Percentiles rank a stretch among this genome's conserved stretches.
Evolutionary conservation across 2,888 invertebrate species (phyloP).

Genomic region (Balanococcus diminutus): DNA sequence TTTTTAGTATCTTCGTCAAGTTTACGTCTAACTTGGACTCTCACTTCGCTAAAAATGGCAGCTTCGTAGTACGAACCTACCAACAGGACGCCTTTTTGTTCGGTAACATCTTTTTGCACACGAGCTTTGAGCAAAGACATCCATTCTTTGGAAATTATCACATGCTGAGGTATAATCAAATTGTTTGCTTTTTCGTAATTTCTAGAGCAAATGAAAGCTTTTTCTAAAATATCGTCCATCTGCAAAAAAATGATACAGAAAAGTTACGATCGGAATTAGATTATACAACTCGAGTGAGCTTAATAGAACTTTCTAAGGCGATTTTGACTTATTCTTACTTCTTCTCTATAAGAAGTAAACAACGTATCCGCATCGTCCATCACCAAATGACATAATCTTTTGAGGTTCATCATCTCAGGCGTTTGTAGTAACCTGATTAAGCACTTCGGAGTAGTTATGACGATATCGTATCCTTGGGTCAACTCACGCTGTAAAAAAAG

Average conservation of each 20-base stretch:
- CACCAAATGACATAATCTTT: constrained; percentile 24
- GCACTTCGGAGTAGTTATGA: constrained; percentile 32
- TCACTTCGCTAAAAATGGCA: neutral
- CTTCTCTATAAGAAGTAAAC: neutral
- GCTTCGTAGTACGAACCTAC: constrained; percentile 39
- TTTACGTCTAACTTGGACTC: neutral
- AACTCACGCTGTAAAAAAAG: neutral
- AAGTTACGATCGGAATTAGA: neutral
- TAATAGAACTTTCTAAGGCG: neutral
- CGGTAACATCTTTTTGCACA: neutral
- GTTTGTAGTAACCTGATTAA: neutral
- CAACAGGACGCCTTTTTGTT: neutral
- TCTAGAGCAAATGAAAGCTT: neutral
- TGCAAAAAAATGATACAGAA: neutral
- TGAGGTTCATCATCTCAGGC: neutral
- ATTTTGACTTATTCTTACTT: neutral
- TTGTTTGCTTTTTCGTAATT: neutral
- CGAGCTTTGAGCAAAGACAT: neutral
- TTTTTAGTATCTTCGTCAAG: neutral
- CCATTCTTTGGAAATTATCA: constrained; percentile 12
- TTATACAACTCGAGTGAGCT: neutral
- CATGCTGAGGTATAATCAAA: neutral
- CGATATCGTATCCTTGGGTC: constrained; percentile 35
- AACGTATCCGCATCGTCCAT: constrained; percentile 29
- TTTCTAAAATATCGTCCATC: neutral